Conservation (phyloP, 2,797 vertebrate genomes). For the Chelidonichthys spinosus region DNA sequence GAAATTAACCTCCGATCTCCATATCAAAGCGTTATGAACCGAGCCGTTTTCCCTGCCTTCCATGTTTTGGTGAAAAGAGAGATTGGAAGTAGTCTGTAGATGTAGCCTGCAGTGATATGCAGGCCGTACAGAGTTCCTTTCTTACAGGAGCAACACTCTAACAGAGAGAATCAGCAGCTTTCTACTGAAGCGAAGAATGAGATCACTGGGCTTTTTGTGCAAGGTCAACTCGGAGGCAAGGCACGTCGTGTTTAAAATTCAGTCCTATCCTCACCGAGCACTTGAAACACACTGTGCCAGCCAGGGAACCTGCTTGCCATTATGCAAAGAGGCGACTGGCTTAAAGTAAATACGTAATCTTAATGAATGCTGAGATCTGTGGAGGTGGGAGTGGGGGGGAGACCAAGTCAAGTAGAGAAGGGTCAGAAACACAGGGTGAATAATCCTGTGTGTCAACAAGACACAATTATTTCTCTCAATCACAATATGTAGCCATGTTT, state of each 20-base stretch:
- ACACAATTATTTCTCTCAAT: constrained; percentile 73
- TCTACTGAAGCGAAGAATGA: constrained; percentile 85
- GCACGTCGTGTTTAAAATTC: constrained; percentile 82
- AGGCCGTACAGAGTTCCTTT: constrained; percentile 75
- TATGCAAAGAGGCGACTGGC: constrained; percentile 81
- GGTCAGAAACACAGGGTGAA: constrained; percentile 82
- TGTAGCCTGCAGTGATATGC: constrained; percentile 86
- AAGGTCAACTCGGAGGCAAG: constrained; percentile 82
- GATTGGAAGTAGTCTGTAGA: constrained; percentile 64
- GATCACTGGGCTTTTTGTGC: constrained; percentile 85
- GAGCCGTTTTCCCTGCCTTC: constrained; percentile 82
- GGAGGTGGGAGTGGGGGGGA: constrained; percentile 74
- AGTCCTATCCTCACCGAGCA: constrained; percentile 75
- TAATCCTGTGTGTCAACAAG: constrained; percentile 85
- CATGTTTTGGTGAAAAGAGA: constrained; percentile 81
- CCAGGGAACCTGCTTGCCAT: constrained; percentile 77
- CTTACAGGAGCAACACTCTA: constrained; percentile 78
- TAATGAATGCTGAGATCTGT: constrained; percentile 83
- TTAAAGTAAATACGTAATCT: constrained; percentile 84
- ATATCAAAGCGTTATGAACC: constrained; percentile 91
- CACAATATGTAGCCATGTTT: constrained; percentile 72
- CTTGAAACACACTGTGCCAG: constrained; percentile 75
- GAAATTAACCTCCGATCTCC: constrained; percentile 90
- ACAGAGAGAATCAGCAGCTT: constrained; percentile 84
- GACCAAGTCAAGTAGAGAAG: constrained; percentile 81